Evolutionary conservation across 2,797 vertebrate species (phyloP), one percentile per base, ranked within the genome.

Genomic region (Menidia menidia): DNA sequence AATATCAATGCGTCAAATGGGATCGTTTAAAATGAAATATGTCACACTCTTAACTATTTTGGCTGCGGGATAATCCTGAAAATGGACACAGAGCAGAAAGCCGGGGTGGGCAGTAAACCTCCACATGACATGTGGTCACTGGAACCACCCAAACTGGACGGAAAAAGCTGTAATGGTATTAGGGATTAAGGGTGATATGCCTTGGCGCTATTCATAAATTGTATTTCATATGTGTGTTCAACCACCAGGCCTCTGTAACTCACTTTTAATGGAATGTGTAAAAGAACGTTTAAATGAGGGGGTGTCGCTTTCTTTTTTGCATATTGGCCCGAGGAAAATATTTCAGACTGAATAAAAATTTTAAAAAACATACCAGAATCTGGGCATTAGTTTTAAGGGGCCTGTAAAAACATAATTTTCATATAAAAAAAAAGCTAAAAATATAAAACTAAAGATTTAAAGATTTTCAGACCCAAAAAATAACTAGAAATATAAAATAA

Each of bases 101-200:
- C 39, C 64, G 56, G 57, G 42, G 66, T 62, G 50, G 45, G 66
- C 0, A 63, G 67, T 77, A 31, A 39, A 55, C 67, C 60, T 19
- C 44, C 43, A n/a, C 55, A 77, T 73, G 63, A 58, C 61, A 70
- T 1, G 73, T 50, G 69, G 66, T 52, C 39, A 35, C 15, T 69
- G 69, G 18, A 48, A 11, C 65, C 63, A 32, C 30, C 48, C 11
- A 13, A 72, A 42, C 30, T 18, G 47, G 33, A 53, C 50, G 65
- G 45, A 53, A 44, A 32, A 52, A 50, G 48, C 65, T 19, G 54
- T 58, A 61, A 69, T 19, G 53, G 33, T 16, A 48, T 25, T 13
- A n/a, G 16, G 51, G 13, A 33, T 14, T 58, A 42, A 42, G 41
- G 48, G 18, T 39, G 2, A 7, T 16, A 48, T 35, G 6, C 43